Evolutionary conservation across 2,113 vertebrate species (phyloP).

Genomic region (Myrmecobius fasciatus): DNA sequence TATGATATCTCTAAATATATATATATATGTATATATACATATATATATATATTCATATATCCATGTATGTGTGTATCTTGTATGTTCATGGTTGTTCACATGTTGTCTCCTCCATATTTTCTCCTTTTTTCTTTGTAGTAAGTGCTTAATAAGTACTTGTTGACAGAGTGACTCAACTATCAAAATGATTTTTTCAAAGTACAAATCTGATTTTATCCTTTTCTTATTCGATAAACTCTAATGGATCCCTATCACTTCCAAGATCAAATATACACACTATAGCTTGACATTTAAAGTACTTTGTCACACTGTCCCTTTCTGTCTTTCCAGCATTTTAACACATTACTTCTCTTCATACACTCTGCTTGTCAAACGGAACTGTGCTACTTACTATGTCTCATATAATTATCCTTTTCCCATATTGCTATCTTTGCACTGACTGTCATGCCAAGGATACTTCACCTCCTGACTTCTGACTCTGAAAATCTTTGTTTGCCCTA

Average conservation of each 20-base stretch:
- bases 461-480: not conserved
- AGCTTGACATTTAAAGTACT: not conserved
- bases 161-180: not conserved
- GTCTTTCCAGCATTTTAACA: not conserved
- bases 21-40: no score
- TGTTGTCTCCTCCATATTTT: not conserved
- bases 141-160: not conserved
- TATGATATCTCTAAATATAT: not conserved
- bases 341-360: not conserved
- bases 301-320: not conserved
- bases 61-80: no score
- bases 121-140: not conserved
- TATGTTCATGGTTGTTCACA: not conserved
- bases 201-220: not conserved
- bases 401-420: not conserved
- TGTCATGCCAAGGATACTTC: not conserved
- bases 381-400: not conserved
- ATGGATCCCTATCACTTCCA: not conserved
- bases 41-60: no score
- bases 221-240: not conserved
- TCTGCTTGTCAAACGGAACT: not conserved
- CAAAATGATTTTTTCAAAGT: not conserved
- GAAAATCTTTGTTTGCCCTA: not conserved
- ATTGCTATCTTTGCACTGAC: not conserved
- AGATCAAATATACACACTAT: not conserved